Evolutionary conservation across 2,888 invertebrate species (phyloP).

Genomic region (Nycteola revayana): DNA sequence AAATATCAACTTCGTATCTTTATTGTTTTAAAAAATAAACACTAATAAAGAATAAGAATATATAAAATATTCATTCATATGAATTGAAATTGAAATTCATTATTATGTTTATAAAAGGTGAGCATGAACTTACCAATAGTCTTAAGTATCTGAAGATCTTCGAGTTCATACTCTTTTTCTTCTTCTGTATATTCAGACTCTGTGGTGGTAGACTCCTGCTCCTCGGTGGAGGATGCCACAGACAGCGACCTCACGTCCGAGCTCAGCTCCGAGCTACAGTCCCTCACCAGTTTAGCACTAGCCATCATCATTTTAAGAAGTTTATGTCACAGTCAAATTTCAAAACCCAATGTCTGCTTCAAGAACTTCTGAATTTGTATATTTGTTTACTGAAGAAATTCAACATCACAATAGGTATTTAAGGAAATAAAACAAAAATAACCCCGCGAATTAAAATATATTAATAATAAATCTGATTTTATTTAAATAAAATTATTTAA

Average conservation of each 20-base stretch:
- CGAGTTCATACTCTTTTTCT: slow-evolving; percentile 86
- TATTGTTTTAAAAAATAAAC: too few relatives aligned
- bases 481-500: slow-evolving; percentile 10
- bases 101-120: too few relatives aligned
- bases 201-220: slow-evolving; percentile 78
- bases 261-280: slow-evolving; percentile 77
- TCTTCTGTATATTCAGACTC: slow-evolving; percentile 82
- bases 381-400: slow-evolving; percentile 24
- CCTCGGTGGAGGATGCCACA: slow-evolving; percentile 79
- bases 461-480: too few relatives aligned
- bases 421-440: too few relatives aligned
- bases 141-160: slow-evolving; percentile 92
- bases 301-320: slow-evolving; percentile 75
- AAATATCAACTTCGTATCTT: too few relatives aligned
- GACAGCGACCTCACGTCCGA: slow-evolving; percentile 75
- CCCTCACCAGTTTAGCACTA: slow-evolving; percentile 78
- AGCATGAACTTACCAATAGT: slow-evolving; percentile 94
- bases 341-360: background rate
- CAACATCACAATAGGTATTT: slow-evolving; percentile 24
- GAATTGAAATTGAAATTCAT: too few relatives aligned
- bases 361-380: slow-evolving; percentile 31
- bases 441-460: too few relatives aligned
- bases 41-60: too few relatives aligned
- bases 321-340: slow-evolving; percentile 21
- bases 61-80: too few relatives aligned